These are phyloP conservation scores for Muntiacus reevesi DNA, from an alignment of 2,113 vertebrate species.

Conservation along the genomic window DNA sequence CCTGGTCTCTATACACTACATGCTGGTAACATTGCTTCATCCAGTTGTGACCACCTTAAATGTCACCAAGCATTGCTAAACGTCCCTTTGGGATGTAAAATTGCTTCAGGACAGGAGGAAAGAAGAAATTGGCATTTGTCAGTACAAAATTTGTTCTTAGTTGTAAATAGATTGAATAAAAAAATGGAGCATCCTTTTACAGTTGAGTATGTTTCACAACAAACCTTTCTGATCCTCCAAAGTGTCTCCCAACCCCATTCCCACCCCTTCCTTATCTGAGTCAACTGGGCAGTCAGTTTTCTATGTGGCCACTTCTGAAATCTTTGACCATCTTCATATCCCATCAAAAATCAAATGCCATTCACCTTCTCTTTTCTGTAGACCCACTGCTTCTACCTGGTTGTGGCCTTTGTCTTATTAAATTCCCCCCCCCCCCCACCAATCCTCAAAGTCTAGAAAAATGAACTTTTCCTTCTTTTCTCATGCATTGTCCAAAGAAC, in stretches of 20 bases:
- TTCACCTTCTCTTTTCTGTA: not conserved
- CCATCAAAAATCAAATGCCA: not conserved
- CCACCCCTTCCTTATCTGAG: not conserved
- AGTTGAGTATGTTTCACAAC: not conserved
- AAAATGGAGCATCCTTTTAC: not conserved
- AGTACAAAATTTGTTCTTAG: not conserved
- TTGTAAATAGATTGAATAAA: not conserved
- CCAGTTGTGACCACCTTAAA: not conserved
- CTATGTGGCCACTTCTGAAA: not conserved
- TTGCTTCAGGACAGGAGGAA: not conserved
- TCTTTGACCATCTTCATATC: not conserved
- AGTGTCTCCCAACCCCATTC: not conserved
- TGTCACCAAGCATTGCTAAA: not conserved
- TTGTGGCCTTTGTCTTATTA: not conserved
- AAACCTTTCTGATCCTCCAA: not conserved
- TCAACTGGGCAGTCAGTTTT: not conserved
- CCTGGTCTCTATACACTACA: not conserved
- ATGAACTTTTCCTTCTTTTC: not conserved
- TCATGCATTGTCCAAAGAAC: not conserved
- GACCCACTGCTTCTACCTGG: not conserved
- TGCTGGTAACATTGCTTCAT: not conserved
- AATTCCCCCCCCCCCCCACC: fast-evolving
- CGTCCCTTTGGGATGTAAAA: not conserved
- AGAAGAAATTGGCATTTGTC: not conserved
- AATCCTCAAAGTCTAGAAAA: not conserved